Conservation (phyloP, 2,888 invertebrate species). For the Aphrophora alni region DNA sequence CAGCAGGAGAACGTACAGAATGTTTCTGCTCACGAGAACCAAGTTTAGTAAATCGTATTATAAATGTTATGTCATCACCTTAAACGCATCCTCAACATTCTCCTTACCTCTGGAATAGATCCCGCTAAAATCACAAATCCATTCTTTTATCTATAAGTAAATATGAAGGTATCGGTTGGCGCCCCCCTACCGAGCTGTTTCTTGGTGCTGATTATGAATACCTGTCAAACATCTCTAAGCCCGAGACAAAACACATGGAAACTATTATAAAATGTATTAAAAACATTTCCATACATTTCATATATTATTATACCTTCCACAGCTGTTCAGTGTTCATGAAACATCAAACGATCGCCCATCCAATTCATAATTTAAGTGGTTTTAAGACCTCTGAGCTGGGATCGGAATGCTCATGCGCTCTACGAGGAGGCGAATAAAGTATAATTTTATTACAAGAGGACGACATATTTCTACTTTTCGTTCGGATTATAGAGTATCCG, state of each 20-base stretch:
- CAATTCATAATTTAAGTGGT: conserved; percentile 39
- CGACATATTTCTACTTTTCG: neutral
- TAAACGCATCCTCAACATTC: neutral
- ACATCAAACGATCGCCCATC: conserved; percentile 23
- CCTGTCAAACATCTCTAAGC: conserved; percentile 34
- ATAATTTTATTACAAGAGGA: neutral
- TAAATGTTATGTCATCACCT: too few relatives aligned
- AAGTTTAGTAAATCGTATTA: too few relatives aligned
- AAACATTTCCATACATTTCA: conserved; percentile 42
- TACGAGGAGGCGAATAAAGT: neutral
- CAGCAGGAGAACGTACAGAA: too few relatives aligned
- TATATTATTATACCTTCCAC: conserved; percentile 33
- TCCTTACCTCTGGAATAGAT: neutral
- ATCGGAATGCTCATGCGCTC: conserved; percentile 23
- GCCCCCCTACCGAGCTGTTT: neutral
- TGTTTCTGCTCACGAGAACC: too few relatives aligned
- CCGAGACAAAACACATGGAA: conserved; percentile 37
- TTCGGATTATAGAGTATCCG: too few relatives aligned
- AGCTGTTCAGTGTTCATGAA: neutral
- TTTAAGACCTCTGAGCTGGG: conserved; percentile 31
- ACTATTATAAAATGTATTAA: conserved; percentile 41
- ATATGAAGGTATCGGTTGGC: conserved; percentile 6
- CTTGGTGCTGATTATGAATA: conserved; percentile 32
- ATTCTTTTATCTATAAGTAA: conserved; percentile 9
- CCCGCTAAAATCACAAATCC: conserved; percentile 2